These are phyloP conservation scores for Trialeurodes vaporariorum DNA, from an alignment of 1,140 invertebrate species.

Conservation along the genomic window DNA sequence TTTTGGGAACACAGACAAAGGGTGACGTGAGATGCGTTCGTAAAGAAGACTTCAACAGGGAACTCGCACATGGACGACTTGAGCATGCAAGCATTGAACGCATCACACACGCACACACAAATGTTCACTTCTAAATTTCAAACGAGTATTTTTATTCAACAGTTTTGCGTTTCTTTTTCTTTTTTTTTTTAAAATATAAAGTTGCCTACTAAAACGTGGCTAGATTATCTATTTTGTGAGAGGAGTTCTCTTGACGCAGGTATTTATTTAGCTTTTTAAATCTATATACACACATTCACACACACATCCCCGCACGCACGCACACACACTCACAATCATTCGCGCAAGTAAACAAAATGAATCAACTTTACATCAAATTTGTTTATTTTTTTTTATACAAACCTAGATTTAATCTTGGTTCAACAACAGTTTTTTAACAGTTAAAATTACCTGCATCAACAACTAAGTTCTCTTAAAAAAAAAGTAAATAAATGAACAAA, in stretches of 20 bases:
- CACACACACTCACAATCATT: not conserved
- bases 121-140: too few species aligned
- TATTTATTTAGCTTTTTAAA: not conserved
- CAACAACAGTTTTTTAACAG: not conserved
- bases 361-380: slow-evolving; percentile 1
- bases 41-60: too few species aligned
- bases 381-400: slow-evolving; percentile 1
- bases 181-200: not conserved
- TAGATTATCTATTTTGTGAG: not conserved
- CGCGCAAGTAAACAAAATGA: not conserved
- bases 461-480: not conserved
- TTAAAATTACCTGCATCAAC: not conserved
- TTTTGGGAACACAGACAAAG: too few species aligned
- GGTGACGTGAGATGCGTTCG: too few species aligned
- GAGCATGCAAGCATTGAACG: too few species aligned
- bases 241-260: not conserved
- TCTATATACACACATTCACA: not conserved
- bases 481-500: not conserved
- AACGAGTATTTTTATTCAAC: not conserved
- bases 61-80: too few species aligned
- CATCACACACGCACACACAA: too few species aligned
- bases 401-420: not conserved
- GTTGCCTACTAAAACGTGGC: not conserved
- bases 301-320: not conserved
- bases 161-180: not conserved